A percentile compares a stretch with the other conserved stretches of the same genome.
Conservation (phyloP, 2,113 vertebrate species). For the Phyllostomus discolor region DNA sequence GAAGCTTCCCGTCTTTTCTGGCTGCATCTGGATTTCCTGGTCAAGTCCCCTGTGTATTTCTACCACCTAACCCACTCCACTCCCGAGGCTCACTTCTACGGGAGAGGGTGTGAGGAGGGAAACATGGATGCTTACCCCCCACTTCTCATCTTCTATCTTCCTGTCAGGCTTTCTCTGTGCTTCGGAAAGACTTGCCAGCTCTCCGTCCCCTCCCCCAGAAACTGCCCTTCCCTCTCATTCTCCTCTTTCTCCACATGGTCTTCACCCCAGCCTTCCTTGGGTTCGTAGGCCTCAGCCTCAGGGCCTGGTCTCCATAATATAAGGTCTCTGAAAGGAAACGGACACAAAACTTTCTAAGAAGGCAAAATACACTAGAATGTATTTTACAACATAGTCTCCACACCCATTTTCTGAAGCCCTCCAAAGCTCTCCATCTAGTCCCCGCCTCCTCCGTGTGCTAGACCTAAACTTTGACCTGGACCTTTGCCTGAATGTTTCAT, state of each 20-base stretch:
- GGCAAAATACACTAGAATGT: not conserved
- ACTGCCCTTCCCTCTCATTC: not conserved
- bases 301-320: not conserved
- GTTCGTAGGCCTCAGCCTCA: not conserved
- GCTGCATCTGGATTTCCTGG: not conserved
- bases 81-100: not conserved
- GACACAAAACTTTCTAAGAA: not conserved
- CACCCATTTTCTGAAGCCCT: not conserved
- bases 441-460: not conserved
- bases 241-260: not conserved
- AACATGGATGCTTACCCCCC: not conserved
- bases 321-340: not conserved
- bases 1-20: not conserved
- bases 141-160: not conserved
- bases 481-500: not conserved
- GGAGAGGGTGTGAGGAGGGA: not conserved
- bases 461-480: not conserved
- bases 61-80: not conserved
- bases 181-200: not conserved
- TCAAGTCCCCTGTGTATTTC: not conserved
- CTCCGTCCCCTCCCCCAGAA: not conserved
- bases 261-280: not conserved
- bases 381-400: not conserved
- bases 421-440: not conserved
- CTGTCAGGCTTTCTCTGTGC: not conserved